phyloP scores from a whole-genome alignment of 2,888 invertebrate genomes.

The Melinaea marsaeus region DNA sequence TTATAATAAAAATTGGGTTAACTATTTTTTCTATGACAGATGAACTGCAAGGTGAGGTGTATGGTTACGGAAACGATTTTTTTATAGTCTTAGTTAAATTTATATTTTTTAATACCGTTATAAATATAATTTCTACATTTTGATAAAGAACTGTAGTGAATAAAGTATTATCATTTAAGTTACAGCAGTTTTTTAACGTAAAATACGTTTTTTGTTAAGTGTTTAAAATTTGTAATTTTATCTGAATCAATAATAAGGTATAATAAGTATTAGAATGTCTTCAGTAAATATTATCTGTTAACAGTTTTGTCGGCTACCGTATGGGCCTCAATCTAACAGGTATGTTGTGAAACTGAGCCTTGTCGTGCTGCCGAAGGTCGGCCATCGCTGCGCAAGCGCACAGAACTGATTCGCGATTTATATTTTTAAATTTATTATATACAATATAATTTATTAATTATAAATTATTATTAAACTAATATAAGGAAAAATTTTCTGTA shows the following conservation, averaged over 20 bases:
- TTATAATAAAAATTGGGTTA: conserved; percentile 70
- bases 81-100: conserved; percentile 37
- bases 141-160: no score
- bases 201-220: no score
- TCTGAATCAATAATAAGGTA: no score
- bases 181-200: no score
- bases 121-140: no score
- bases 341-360: conserved; percentile 67
- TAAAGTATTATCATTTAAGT: no score
- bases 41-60: conserved; percentile 72
- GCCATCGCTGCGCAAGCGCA: conserved; percentile 38
- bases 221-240: no score
- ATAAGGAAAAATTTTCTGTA: no score
- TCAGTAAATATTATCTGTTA: conserved; percentile 2
- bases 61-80: conserved; percentile 74
- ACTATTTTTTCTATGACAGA: conserved; percentile 60
- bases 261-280: no score
- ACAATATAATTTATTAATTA: no score
- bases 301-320: conserved; percentile 7
- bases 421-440: not conserved
- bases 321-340: conserved; percentile 20
- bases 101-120: no score
- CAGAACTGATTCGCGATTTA: conserved; percentile 1
- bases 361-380: conserved; percentile 69
- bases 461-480: no score